Evolutionary conservation across 30 jellyfish, hydroid and myxozoan genomes (phyloP).

Genomic region (Turritopsis rubra): DNA sequence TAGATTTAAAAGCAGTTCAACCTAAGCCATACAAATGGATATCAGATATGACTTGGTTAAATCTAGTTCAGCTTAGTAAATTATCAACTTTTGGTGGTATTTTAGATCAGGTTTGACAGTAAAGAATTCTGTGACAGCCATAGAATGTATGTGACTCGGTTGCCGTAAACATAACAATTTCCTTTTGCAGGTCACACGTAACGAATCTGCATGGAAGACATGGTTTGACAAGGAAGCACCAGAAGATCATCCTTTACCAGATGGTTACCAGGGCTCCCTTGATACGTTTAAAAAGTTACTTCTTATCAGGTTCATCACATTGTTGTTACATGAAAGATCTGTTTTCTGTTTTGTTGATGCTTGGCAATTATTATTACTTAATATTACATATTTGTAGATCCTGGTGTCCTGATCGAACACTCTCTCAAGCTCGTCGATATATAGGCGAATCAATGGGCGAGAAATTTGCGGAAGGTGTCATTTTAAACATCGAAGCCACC

Average conservation of each 20-base stretch:
- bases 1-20: slow-evolving; percentile 82
- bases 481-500: slow-evolving; percentile 65
- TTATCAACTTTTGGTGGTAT: slow-evolving; percentile 74
- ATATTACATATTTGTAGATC: slow-evolving; percentile 27
- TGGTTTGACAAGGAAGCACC: slow-evolving; percentile 96
- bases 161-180: no score
- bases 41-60: slow-evolving; percentile 92
- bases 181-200: slow-evolving; percentile 59
- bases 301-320: slow-evolving; percentile 53
- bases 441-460: slow-evolving; percentile 88
- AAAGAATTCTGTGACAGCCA: background rate
- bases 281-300: slow-evolving; percentile 75
- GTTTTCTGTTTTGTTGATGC: background rate
- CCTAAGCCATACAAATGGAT: slow-evolving; percentile 95
- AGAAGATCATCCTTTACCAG: slow-evolving; percentile 84
- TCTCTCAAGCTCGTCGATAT: slow-evolving; percentile 81
- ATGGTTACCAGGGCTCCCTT: slow-evolving; percentile 80
- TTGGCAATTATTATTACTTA: no score
- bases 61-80: slow-evolving; percentile 88
- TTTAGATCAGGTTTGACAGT: slow-evolving; percentile 73
- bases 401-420: slow-evolving; percentile 94
- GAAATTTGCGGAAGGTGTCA: slow-evolving; percentile 81
- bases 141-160: background rate
- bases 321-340: background rate
- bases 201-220: slow-evolving; percentile 69